phyloP scores from a whole-genome alignment of 1,140 invertebrate species.

The Euborellia annulipes region DNA sequence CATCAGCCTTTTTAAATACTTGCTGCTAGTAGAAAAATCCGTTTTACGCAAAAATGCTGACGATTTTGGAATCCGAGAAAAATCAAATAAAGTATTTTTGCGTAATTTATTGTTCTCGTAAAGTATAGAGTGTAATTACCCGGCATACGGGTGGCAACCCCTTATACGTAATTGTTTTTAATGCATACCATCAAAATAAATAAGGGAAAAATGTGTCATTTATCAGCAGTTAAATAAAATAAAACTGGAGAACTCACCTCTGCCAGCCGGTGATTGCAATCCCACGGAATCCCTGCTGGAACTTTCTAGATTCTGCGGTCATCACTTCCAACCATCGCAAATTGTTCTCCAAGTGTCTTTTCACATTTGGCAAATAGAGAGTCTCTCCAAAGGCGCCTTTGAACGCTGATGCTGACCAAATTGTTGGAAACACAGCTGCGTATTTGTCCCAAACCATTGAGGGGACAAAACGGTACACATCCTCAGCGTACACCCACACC shows the following conservation, averaged over 20 bases:
- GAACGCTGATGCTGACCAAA: constrained; percentile 89
- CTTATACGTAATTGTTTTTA: too few relatives aligned
- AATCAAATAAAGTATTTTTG: too few relatives aligned
- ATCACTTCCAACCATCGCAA: constrained; percentile 53
- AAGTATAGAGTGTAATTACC: too few relatives aligned
- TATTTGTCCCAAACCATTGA: constrained; percentile 62
- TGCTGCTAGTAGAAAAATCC: too few relatives aligned
- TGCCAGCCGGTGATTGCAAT: constrained; percentile 55
- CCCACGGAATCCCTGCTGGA: constrained; percentile 41
- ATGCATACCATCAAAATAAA: too few relatives aligned
- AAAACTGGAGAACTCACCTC: constrained; percentile 25
- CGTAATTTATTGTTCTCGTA: too few relatives aligned
- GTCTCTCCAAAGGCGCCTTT: constrained; percentile 78
- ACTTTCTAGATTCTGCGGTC: constrained; percentile 32
- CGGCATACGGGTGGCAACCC: too few relatives aligned
- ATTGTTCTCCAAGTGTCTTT: constrained; percentile 53
- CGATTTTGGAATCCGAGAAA: too few relatives aligned
- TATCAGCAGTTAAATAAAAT: background rate
- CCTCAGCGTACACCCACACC: constrained; percentile 41
- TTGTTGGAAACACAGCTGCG: constrained; percentile 57
- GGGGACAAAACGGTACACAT: constrained; percentile 36
- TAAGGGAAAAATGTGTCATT: background rate
- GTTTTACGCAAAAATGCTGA: too few relatives aligned
- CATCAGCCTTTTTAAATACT: too few relatives aligned
- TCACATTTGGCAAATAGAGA: constrained; percentile 43